Conservation (phyloP, 2,797 vertebrate genomes). For the Pseudotriccus pelzelni region DNA sequence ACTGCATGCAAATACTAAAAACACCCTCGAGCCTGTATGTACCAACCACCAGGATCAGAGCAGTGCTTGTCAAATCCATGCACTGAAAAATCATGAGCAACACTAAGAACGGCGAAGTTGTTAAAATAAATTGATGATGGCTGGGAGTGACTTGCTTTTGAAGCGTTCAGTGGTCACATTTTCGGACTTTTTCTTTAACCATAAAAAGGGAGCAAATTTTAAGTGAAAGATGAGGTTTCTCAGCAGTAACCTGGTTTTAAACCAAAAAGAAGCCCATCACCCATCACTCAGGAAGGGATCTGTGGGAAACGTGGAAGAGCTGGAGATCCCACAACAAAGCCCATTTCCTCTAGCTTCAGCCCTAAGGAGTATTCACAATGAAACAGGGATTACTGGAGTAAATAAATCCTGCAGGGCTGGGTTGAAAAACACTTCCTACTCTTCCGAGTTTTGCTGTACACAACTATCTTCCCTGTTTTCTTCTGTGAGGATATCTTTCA, state of each 20-base stretch:
- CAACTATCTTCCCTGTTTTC: background rate
- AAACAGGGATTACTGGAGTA: background rate
- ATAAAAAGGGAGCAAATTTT: background rate
- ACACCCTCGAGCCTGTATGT: background rate
- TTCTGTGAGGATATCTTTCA: background rate
- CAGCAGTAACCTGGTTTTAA: background rate
- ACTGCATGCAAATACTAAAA: slow-evolving; percentile 38
- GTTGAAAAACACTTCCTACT: background rate
- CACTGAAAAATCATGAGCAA: background rate
- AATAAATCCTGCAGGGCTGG: background rate
- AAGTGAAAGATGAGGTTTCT: background rate
- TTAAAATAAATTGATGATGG: background rate
- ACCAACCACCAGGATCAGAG: slow-evolving; percentile 2
- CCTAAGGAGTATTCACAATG: background rate
- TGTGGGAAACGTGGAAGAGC: background rate
- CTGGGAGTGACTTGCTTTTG: background rate
- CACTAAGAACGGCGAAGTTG: background rate
- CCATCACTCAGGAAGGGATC: background rate
- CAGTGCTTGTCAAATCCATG: background rate
- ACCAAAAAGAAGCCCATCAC: background rate
- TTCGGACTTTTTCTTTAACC: background rate
- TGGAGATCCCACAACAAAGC: background rate
- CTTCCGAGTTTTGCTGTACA: slow-evolving; percentile 10
- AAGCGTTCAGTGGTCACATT: background rate
- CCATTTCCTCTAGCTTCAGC: background rate